phyloP scores from a whole-genome alignment of 2,888 invertebrate species.

The Timema cristinae region DNA sequence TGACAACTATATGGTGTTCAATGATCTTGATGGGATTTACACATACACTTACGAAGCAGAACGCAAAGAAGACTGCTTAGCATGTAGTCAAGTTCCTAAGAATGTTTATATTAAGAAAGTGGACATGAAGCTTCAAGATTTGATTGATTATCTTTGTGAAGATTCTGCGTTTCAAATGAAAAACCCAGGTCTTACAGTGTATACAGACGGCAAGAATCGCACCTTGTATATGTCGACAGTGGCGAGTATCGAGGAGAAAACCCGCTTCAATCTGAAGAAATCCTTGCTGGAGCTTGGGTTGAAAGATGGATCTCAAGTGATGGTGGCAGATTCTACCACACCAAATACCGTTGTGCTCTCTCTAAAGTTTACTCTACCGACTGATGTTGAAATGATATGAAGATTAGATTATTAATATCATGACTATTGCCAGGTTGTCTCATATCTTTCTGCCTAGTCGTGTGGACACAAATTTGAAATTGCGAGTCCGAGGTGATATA shows the following conservation, averaged over 20 bases:
- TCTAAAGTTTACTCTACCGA: conserved; percentile 54
- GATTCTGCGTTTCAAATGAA: conserved; percentile 82
- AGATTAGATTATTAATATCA: no score
- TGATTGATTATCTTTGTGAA: conserved; percentile 77
- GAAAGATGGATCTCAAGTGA: conserved; percentile 69
- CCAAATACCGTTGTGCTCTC: conserved; percentile 76
- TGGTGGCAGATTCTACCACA: conserved; percentile 88
- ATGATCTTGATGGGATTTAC: conserved; percentile 93
- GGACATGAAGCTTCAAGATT: conserved; percentile 57
- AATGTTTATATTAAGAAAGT: conserved; percentile 12
- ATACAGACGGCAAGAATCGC: conserved; percentile 77
- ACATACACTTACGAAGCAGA: conserved; percentile 94
- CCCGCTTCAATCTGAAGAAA: conserved; percentile 82
- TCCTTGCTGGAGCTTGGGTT: conserved; percentile 81
- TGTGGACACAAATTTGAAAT: not conserved
- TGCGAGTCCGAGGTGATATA: no score
- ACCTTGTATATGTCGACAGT: conserved; percentile 93
- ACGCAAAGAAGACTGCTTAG: conserved; percentile 78
- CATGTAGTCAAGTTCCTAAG: conserved; percentile 64
- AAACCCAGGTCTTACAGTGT: conserved; percentile 80
- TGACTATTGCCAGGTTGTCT: not conserved
- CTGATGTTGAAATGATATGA: conserved; percentile 22
- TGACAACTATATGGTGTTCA: conserved; percentile 96
- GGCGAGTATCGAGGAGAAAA: conserved; percentile 85
- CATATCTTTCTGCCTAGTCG: not conserved